phyloP scores from a whole-genome alignment of 2,797 vertebrate species.

The Phataginus tetradactyla region DNA sequence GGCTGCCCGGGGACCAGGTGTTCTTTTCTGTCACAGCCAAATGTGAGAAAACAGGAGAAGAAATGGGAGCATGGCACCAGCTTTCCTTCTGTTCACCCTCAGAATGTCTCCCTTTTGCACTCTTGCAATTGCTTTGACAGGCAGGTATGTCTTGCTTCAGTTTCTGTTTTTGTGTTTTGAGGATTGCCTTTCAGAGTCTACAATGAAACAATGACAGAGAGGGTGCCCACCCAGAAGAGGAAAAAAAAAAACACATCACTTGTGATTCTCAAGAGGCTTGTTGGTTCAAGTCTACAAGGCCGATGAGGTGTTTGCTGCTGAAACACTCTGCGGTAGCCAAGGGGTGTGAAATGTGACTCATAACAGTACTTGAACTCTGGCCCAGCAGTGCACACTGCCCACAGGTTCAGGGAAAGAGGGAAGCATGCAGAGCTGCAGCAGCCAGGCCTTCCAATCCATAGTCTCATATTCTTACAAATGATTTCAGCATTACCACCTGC shows the following conservation, averaged over 20 bases:
- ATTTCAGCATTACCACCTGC: neutral
- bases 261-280: conserved; percentile 57
- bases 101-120: neutral
- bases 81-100: neutral
- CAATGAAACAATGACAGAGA: conserved; percentile 1
- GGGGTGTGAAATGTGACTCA: conserved; percentile 65
- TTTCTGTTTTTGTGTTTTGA: neutral
- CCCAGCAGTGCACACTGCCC: neutral
- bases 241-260: neutral
- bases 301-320: conserved; percentile 67
- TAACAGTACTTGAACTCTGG: conserved; percentile 65
- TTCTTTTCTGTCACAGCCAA: neutral
- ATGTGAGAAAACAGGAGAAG: neutral
- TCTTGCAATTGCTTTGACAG: neutral
- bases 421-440: neutral
- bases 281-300: conserved; percentile 68
- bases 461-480: neutral
- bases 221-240: neutral
- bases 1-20: neutral
- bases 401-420: neutral
- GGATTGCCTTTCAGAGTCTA: neutral
- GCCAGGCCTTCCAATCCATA: neutral
- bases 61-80: neutral
- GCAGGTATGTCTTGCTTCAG: neutral
- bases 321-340: conserved; percentile 53